Evolutionary conservation across 2,113 vertebrate genomes (phyloP), one percentile per base, ranked within the genome.

Genomic region (Oriolus oriolus): DNA sequence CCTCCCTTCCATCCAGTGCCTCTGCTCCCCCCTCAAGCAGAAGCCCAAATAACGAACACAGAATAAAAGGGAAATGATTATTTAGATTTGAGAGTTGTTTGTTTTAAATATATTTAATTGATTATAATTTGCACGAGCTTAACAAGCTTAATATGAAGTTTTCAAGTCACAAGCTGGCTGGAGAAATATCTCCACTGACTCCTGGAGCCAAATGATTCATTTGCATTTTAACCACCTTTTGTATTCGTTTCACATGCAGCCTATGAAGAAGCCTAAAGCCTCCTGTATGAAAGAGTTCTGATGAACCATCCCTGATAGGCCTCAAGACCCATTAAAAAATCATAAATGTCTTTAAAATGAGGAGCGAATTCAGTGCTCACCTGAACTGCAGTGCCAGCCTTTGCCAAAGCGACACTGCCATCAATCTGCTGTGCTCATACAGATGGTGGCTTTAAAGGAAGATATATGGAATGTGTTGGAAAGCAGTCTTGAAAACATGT

Each of bases 11-110:
- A 52, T 52, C 37, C 17, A 49, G 17, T 3, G 3, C 13, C 15
- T 8, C 1, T 1, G 3, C 4, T 30, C 4, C 2, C 5, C 28
- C 27, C 8, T 0, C 10, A 56, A 87, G 77, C 7, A 91, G 49
- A 78, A 84, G 21, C 22, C 35, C 22, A 70, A 59, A 57, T 66
- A 71, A 69, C 22, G 13, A 78, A 31, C 28, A 31, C 7, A 71
- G 33, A 16, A 24, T 37, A 69, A 78, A 88, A 28, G 13, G 16
- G 8, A 68, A 89, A 78, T 70, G 1, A 65, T 54, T 75, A 18
- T 84, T 94, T 90, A 81, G 37, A 45, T 74, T 44, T n/a, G 14
- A 85, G 8, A 26, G 7, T 27, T 57, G 6, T 42, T 93, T 76
- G 13, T 57, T 93, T 84, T 15, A 73, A 66, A 27, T 73, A 3